These are phyloP conservation scores for Theocolax elegans DNA, from an alignment of 1,140 invertebrate species.

Conservation along the genomic window DNA sequence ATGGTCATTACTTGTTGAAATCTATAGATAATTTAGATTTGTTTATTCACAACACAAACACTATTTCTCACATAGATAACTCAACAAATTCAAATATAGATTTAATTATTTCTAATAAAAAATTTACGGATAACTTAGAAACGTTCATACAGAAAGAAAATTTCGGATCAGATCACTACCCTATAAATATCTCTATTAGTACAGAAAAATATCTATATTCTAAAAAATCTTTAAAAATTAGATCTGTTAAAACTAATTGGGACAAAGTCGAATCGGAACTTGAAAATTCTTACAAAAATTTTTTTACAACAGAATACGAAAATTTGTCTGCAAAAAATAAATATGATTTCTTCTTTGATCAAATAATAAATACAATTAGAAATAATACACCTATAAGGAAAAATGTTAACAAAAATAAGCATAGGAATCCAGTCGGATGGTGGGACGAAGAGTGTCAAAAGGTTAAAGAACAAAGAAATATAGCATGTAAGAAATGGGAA, in stretches of 20 bases:
- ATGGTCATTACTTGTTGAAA: neutral
- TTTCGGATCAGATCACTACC: too few species aligned
- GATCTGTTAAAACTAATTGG: neutral
- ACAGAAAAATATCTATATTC: too few species aligned
- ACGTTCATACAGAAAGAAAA: neutral
- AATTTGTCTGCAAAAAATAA: neutral
- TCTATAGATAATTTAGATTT: neutral
- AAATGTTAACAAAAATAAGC: neutral
- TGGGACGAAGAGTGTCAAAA: slow-evolving; percentile 16
- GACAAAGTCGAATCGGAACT: neutral
- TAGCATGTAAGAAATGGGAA: too few species aligned
- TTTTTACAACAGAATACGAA: neutral
- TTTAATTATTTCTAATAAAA: neutral
- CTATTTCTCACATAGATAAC: neutral
- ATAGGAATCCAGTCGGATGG: slow-evolving; percentile 13
- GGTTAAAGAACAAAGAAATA: too few species aligned
- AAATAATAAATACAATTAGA: neutral
- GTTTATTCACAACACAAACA: neutral
- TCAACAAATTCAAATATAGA: neutral
- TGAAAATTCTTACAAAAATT: too few species aligned
- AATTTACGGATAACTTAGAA: slow-evolving; percentile 1
- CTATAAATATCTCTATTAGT: too few species aligned
- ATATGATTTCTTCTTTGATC: neutral
- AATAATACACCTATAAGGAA: neutral
- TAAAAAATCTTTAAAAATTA: neutral